Evolutionary conservation across 2,113 vertebrate genomes (phyloP).

Genomic region (Trogon surrucura): DNA sequence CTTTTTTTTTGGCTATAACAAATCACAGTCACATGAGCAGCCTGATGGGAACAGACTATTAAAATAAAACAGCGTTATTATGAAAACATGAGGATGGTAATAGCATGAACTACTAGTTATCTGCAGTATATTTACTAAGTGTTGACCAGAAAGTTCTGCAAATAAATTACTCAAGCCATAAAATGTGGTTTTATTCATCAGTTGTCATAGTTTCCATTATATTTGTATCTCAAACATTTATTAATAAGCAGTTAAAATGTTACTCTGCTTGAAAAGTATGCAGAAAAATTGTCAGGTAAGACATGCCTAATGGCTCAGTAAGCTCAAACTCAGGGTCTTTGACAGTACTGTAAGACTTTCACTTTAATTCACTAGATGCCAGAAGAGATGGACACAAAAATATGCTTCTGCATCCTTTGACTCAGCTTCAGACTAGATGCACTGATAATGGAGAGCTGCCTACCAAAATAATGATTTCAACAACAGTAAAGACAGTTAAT

Average conservation of each 20-base stretch:
- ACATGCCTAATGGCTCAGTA: neutral
- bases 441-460: neutral
- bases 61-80: neutral
- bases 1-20: slow-evolving; percentile 18
- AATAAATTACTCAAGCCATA: neutral
- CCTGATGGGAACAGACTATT: neutral
- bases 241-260: neutral
- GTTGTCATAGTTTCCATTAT: neutral
- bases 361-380: neutral
- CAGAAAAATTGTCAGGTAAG: neutral
- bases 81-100: neutral
- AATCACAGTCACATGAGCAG: neutral
- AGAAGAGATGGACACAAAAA: neutral
- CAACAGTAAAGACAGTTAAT: neutral
- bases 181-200: neutral
- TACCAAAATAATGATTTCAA: neutral
- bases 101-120: neutral
- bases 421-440: neutral
- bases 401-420: neutral
- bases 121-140: neutral
- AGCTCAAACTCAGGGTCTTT: neutral
- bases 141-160: neutral
- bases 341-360: neutral
- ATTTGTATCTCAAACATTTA: neutral
- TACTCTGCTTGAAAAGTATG: neutral